Base-by-base conservation (phyloP, 2,113 vertebrate genomes). In the Percopsis transmontana region DNA sequence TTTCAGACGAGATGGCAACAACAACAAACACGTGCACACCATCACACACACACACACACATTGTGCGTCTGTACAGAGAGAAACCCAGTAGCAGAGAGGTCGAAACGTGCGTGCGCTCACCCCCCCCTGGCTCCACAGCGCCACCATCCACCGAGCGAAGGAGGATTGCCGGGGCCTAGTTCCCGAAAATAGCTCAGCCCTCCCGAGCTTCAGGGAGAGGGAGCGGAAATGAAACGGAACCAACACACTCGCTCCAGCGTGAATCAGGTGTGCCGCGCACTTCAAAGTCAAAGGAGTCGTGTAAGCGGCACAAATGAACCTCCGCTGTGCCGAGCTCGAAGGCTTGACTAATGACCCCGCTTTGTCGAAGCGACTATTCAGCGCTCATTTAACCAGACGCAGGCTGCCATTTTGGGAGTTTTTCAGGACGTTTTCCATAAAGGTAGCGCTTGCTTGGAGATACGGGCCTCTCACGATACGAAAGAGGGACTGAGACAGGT, bases 191-290 rank as follows among this genome's bases (percentile, higher is more conserved):
- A 83, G 66, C 66, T 65, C 63, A 66, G 62, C 58, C 57, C 10
- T 47, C 66, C 57, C 42, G 50, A 19, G 80, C 80, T 76, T 82
- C 33, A 71, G 71, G 76, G 79, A 77, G 69, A 63, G 8, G 39
- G 13, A 65, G 70, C 61, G 58, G 80, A 87, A 85, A 83, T 59
- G 66, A 86, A n/a, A 64, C 58, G 53, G 58, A 33, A 66, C 47
- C 71, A 64, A 42, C 55, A 51, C 79, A 72, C 75, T 71, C 66
- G 66, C 50, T 64, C 5, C 1, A 54, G n/a, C 5, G 27, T 39
- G 56, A 85, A 79, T 88, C 88, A 90, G 89, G 89, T 91, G 88
- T 83, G 81, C 66, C 0, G 65, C 63, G 10, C 74, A 80, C 85
- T 86, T 87, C 82, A 84, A 83, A 87, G 85, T 90, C 77, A 87